Percentiles rank a stretch among this genome's conserved stretches.
phyloP scores from a whole-genome alignment of 2,113 vertebrate genomes.

The Nyctereutes procyonoides region DNA sequence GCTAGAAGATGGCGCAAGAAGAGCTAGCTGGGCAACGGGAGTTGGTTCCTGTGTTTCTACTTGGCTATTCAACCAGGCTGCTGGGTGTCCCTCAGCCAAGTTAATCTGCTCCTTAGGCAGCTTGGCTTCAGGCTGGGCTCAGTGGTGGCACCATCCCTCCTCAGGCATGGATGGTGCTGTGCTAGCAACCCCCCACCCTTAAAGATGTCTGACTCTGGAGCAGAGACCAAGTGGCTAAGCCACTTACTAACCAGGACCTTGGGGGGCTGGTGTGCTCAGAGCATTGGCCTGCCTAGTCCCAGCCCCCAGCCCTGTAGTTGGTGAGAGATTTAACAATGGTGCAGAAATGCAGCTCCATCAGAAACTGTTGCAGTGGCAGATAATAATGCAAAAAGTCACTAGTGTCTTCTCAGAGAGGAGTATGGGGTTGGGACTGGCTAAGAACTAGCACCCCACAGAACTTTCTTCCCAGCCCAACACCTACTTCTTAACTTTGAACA shows the following conservation, averaged over 20 bases:
- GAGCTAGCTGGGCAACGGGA: not conserved
- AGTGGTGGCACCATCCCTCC: not conserved
- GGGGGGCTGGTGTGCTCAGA: not conserved
- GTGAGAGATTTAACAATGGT: not conserved
- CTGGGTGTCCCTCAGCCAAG: not conserved
- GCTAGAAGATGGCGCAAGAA: not conserved
- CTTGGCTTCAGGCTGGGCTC: not conserved
- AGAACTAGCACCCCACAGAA: not conserved
- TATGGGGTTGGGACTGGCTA: not conserved
- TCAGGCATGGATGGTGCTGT: not conserved
- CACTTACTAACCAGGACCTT: not conserved
- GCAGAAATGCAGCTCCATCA: not conserved
- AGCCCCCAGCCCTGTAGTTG: not conserved
- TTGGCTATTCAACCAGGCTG: slow-evolving; percentile 47
- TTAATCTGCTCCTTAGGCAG: not conserved
- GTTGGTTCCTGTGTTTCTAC: not conserved
- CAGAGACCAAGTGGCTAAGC: not conserved
- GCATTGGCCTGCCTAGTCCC: not conserved
- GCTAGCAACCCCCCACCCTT: not conserved
- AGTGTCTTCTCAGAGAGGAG: not conserved
- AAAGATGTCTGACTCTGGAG: not conserved
- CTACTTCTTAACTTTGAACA: not conserved
- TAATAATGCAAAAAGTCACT: not conserved
- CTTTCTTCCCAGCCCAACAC: not conserved
- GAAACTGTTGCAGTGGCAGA: not conserved